Conservation (phyloP, 2,113 vertebrate genomes). For the Holacanthus passer region DNA sequence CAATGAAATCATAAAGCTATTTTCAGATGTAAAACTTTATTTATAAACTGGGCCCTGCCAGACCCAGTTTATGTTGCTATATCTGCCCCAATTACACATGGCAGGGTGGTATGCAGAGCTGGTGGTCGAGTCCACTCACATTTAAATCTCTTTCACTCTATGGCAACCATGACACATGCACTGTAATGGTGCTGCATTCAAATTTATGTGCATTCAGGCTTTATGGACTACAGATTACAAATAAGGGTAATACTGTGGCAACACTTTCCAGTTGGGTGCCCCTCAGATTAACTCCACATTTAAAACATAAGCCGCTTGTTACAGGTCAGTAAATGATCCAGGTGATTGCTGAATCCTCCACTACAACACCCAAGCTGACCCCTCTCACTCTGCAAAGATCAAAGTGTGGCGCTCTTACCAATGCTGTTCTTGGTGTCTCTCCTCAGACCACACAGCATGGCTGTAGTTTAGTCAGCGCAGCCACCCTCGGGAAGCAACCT, state of each 20-base stretch:
- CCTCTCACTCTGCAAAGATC: conserved; percentile 28
- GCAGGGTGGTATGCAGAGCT: conserved; percentile 38
- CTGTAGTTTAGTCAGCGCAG: conserved; percentile 66
- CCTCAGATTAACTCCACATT: conserved; percentile 12
- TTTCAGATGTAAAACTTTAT: conserved; percentile 76
- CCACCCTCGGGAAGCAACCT: conserved; percentile 58
- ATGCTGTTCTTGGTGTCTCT: conserved; percentile 82
- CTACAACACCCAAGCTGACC: conserved; percentile 26
- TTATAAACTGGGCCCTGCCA: conserved; percentile 58
- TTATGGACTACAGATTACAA: not conserved
- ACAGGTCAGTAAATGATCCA: not conserved
- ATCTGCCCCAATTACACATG: conserved; percentile 63
- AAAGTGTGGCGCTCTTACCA: conserved; percentile 77
- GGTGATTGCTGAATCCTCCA: conserved; percentile 12
- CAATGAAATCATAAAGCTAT: conserved; percentile 75
- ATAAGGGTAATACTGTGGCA: not conserved
- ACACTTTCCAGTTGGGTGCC: not conserved
- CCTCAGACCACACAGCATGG: conserved; percentile 86
- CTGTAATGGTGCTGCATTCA: not conserved
- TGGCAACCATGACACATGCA: conserved; percentile 12
- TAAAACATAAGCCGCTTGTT: conserved; percentile 3
- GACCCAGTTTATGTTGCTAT: conserved; percentile 67
- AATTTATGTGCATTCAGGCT: not conserved
- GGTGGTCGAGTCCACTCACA: conserved; percentile 35
- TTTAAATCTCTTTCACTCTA: conserved; percentile 33